These are phyloP conservation scores for Oreochromis grahami DNA, from an alignment of 2,797 vertebrate genomes.

Conservation along the genomic window DNA sequence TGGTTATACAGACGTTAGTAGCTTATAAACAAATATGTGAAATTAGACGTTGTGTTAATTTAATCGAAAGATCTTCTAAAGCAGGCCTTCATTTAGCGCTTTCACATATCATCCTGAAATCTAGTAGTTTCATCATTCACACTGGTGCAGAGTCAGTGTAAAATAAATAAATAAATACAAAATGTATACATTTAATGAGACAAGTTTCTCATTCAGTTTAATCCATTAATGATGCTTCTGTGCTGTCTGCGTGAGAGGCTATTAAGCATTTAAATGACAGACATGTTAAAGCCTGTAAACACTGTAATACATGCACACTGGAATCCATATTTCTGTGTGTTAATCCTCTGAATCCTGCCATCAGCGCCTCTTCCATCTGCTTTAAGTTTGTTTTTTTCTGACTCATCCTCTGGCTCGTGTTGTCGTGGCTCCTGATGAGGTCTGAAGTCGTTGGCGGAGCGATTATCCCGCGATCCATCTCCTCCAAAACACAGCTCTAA, in stretches of 20 bases:
- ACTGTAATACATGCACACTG: not conserved
- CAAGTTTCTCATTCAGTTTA: not conserved
- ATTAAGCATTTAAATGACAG: not conserved
- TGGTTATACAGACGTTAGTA: not conserved
- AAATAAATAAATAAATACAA: not conserved
- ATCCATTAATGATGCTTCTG: not conserved
- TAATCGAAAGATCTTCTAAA: not conserved
- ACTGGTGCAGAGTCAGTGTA: not conserved
- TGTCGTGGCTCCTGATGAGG: not conserved
- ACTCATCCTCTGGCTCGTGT: not conserved
- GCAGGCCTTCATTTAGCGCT: not conserved
- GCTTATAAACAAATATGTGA: not conserved
- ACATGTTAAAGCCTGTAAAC: not conserved
- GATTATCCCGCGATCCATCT: slow-evolving; percentile 5
- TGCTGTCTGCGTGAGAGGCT: not conserved
- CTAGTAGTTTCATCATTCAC: not conserved
- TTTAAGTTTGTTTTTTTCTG: not conserved
- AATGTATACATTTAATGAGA: not conserved
- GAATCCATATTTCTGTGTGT: not conserved
- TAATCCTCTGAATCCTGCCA: not conserved
- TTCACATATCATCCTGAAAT: not conserved
- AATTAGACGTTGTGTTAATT: not conserved
- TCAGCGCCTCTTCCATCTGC: not conserved
- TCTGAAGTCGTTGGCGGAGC: not conserved
- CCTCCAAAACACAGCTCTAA: not conserved